Evolutionary conservation across 1,140 invertebrate genomes (phyloP).

Genomic region (Tetramorium simillimum): DNA sequence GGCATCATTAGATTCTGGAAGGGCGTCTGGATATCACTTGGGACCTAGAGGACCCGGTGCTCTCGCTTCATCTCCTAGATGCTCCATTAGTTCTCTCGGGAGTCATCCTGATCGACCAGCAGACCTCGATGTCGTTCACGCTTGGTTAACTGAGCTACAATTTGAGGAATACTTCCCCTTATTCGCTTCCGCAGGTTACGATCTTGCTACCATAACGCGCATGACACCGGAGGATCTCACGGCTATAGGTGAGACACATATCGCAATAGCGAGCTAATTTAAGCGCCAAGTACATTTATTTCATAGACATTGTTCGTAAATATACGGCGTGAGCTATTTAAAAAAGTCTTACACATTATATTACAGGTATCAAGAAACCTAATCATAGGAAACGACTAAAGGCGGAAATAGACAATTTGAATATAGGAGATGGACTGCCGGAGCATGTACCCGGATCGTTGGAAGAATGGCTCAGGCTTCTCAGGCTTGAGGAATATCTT

Average conservation of each 20-base stretch:
- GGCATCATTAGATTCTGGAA: slow-evolving; percentile 95
- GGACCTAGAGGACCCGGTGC: slow-evolving; percentile 84
- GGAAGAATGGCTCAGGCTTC: slow-evolving; percentile 96
- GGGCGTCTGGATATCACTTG: slow-evolving; percentile 91
- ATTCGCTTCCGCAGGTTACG: slow-evolving; percentile 98
- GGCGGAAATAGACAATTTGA: slow-evolving; percentile 97
- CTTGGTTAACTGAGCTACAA: slow-evolving; percentile 97
- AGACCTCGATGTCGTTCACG: slow-evolving; percentile 95
- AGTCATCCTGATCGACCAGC: slow-evolving; percentile 87
- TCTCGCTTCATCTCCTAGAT: slow-evolving; percentile 86
- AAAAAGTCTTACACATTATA: neutral
- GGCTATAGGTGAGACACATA: slow-evolving; percentile 87
- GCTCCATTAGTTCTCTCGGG: slow-evolving; percentile 91
- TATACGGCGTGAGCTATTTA: neutral
- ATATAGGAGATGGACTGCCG: slow-evolving; percentile 96
- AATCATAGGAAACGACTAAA: slow-evolving; percentile 98
- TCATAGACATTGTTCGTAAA: neutral
- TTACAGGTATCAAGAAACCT: slow-evolving; percentile 95
- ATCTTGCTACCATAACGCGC: slow-evolving; percentile 97
- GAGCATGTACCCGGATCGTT: slow-evolving; percentile 96
- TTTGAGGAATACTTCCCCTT: slow-evolving; percentile 98
- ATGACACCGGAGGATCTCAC: slow-evolving; percentile 99
- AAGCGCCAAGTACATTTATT: neutral
- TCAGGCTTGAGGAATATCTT: slow-evolving; percentile 96
- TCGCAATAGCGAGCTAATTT: neutral